Evolutionary conservation across 2,113 vertebrate genomes (phyloP), one percentile per base, ranked within the genome.

Genomic region (Xiphophorus couchianus): DNA sequence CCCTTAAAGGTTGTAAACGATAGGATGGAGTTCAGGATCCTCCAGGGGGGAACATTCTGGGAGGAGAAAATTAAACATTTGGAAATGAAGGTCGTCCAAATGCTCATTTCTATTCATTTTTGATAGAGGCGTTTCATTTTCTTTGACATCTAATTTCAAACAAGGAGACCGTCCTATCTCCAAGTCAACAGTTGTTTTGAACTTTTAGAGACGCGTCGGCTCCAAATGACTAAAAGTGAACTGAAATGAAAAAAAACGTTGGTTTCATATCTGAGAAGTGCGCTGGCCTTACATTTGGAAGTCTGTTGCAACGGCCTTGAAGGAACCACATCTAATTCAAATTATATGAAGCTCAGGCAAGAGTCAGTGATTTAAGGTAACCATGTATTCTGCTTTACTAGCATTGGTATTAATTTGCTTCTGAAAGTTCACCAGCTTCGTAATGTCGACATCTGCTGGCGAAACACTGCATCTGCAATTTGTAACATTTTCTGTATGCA

Each of bases 21-120:
- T 37, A 66, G 73, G 66, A 29, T 63, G 74, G 78, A 15, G 64
- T 44, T 66, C 22, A 22, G 67, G 62, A 66, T 12, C 73, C 63
- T 14, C 8, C 30, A 54, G 51, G 12, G 33, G 31, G 69, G 31
- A 35, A 35, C 31, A 33, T 73, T 82, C 66, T 42, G 64, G 25
- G 27, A 31, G 39, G 37, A 81, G 64, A 3, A 28, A 33, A 14
- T 3, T 4, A 33, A 27, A 62, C 51, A 29, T 6, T 25, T 9
- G 9, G 58, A 27, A 27, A 27, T 5, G 35, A 14, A 17, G 30
- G 39, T 82, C 77, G 82, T 88, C 69, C 85, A 85, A 87, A 89
- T 90, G 80, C 73, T 33, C 78, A 82, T 78, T 85, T 82, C 74
- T 74, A 39, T 29, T 82, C 48, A n/a, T 82, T 60, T 82, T 76